Conservation (phyloP, 2,113 vertebrate species). For the Pogona vitticeps region DNA sequence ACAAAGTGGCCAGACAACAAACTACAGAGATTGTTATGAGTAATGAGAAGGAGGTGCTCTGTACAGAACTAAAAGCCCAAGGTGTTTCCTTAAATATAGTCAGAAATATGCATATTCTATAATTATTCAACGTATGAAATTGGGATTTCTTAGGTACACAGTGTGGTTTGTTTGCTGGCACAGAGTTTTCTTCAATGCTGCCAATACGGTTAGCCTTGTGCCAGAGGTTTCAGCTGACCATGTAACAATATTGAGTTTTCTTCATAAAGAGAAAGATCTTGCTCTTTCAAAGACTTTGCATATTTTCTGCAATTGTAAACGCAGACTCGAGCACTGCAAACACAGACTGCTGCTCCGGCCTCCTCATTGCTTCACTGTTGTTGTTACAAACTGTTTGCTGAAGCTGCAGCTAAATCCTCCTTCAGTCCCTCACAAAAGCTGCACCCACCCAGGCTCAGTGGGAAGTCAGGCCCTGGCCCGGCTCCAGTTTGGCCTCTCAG, state of each 20-base stretch:
- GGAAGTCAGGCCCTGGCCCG: conserved; percentile 44
- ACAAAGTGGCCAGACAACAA: not conserved
- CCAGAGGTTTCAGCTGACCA: conserved; percentile 41
- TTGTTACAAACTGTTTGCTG: conserved; percentile 64
- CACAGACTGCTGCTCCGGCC: conserved; percentile 31
- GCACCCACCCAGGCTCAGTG: conserved; percentile 18
- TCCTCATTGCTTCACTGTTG: conserved; percentile 51
- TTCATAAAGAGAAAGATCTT: conserved; percentile 36
- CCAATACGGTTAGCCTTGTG: not conserved
- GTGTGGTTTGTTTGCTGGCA: conserved; percentile 2
- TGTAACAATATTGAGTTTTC: conserved; percentile 19
- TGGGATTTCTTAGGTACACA: not conserved
- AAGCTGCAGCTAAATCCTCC: conserved; percentile 65
- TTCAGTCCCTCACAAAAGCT: conserved; percentile 59
- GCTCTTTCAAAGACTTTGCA: conserved; percentile 59
- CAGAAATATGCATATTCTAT: not conserved
- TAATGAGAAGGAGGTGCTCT: not conserved
- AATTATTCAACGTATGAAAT: not conserved
- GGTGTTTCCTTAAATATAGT: not conserved
- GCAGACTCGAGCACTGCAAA: conserved; percentile 54
- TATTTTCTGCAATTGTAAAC: conserved; percentile 53
- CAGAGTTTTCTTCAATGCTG: not conserved
- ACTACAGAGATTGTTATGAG: not conserved
- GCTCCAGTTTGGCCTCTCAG: conserved; percentile 33
- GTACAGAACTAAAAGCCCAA: not conserved